These are phyloP conservation scores for Poecilia picta DNA, from an alignment of 2,797 vertebrate genomes.

Conservation along the genomic window DNA sequence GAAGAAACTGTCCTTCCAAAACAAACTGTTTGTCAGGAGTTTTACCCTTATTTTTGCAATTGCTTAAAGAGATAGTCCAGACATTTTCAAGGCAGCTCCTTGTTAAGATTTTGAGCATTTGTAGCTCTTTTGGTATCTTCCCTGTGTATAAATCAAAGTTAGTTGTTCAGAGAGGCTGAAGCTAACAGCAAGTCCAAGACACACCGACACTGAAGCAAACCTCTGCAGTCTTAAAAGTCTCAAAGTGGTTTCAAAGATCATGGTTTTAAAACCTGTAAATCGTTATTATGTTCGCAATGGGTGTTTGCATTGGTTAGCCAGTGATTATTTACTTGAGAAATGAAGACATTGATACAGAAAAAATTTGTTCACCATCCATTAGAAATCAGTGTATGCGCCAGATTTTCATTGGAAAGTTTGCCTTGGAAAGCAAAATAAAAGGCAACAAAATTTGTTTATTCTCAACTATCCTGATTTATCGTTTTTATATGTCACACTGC, in stretches of 20 bases:
- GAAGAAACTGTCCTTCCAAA: constrained; percentile 45
- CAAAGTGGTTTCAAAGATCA: background rate
- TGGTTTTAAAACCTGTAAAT: background rate
- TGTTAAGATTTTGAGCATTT: background rate
- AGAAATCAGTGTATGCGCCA: background rate
- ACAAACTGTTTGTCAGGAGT: constrained; percentile 42
- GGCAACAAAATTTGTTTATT: background rate
- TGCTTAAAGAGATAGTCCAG: constrained; percentile 7
- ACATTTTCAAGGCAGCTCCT: background rate
- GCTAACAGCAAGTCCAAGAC: background rate
- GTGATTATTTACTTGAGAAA: background rate
- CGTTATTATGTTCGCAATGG: background rate
- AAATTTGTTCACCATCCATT: background rate
- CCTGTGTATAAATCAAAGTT: background rate
- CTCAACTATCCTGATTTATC: background rate
- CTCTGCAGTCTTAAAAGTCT: background rate
- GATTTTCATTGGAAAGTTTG: background rate
- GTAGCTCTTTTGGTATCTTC: background rate
- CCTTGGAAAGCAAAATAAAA: background rate
- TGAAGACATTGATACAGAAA: background rate
- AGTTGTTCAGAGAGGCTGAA: background rate
- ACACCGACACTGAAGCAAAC: background rate
- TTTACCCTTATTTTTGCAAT: constrained; percentile 21
- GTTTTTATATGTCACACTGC: background rate
- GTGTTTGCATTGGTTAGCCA: background rate